phyloP scores from a whole-genome alignment of 2,888 invertebrate species.

The Scaptomyza cyrtandrae region DNA sequence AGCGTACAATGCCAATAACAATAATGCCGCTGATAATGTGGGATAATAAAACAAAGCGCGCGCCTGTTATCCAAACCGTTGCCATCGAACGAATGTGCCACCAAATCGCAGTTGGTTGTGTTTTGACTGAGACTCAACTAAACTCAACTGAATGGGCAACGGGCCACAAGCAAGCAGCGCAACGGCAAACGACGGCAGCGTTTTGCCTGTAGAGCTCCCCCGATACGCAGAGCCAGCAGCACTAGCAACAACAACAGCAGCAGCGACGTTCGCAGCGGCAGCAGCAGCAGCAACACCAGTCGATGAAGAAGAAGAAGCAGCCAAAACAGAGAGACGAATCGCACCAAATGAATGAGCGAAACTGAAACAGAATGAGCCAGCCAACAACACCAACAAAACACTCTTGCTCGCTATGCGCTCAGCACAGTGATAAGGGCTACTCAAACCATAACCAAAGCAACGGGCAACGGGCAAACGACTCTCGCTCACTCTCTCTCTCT shows the following conservation, averaged over 20 bases:
- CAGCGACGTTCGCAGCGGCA: conserved; percentile 14
- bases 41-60: conserved; percentile 85
- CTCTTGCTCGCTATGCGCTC: conserved; percentile 19
- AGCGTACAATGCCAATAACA: conserved; percentile 78
- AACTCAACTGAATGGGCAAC: conserved; percentile 68
- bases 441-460: too few species aligned
- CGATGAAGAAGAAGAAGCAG: conserved; percentile 54
- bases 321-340: conserved; percentile 69
- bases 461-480: too few species aligned
- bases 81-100: conserved; percentile 85
- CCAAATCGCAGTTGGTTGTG: conserved; percentile 84
- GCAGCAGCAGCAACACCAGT: conserved; percentile 7
- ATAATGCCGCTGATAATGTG: conserved; percentile 83
- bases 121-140: conserved; percentile 82
- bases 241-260: conserved; percentile 27
- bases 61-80: conserved; percentile 85
- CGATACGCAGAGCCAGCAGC: conserved; percentile 42
- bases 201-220: conserved; percentile 62
- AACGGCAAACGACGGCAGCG: conserved; percentile 29
- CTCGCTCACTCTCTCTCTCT: too few species aligned
- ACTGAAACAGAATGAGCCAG: conserved; percentile 58
- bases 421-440: too few species aligned
- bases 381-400: conserved; percentile 17
- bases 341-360: conserved; percentile 61
- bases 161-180: conserved; percentile 57